These are phyloP conservation scores for Taenaris catops DNA, from an alignment of 2,888 invertebrate species.

Conservation along the genomic window DNA sequence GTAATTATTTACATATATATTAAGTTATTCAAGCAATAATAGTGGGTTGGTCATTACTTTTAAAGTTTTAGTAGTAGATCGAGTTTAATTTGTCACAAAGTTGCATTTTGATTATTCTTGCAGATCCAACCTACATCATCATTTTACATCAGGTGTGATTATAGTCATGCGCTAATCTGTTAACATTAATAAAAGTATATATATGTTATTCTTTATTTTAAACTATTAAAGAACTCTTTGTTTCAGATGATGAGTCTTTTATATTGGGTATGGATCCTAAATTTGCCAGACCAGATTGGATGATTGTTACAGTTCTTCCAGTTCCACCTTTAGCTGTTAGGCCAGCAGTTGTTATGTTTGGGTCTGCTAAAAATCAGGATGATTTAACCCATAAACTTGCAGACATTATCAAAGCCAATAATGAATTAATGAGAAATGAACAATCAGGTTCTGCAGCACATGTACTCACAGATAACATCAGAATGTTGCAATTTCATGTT, in stretches of 20 bases:
- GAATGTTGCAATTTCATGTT: conserved; percentile 98
- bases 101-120: too few relatives aligned
- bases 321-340: conserved; percentile 98
- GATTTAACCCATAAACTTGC: conserved; percentile 99
- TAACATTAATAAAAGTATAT: too few relatives aligned
- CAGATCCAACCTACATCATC: too few relatives aligned
- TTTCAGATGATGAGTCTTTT: conserved; percentile 94
- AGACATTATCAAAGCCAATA: conserved; percentile 99
- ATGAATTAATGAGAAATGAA: conserved; percentile 96
- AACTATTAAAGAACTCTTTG: too few relatives aligned
- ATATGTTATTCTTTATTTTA: too few relatives aligned
- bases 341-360: conserved; percentile 99
- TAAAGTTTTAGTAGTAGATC: too few relatives aligned
- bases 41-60: too few relatives aligned
- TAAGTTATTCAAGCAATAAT: too few relatives aligned
- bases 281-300: conserved; percentile 99
- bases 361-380: conserved; percentile 99
- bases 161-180: too few relatives aligned
- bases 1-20: too few relatives aligned
- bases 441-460: conserved; percentile 98
- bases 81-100: too few relatives aligned
- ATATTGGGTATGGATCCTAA: conserved; percentile 98
- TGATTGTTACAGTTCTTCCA: conserved; percentile 98
- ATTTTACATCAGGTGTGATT: too few relatives aligned
- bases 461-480: conserved; percentile 97